phyloP scores from a whole-genome alignment of 2,113 vertebrate genomes.

The Pycnonotus jocosus region DNA sequence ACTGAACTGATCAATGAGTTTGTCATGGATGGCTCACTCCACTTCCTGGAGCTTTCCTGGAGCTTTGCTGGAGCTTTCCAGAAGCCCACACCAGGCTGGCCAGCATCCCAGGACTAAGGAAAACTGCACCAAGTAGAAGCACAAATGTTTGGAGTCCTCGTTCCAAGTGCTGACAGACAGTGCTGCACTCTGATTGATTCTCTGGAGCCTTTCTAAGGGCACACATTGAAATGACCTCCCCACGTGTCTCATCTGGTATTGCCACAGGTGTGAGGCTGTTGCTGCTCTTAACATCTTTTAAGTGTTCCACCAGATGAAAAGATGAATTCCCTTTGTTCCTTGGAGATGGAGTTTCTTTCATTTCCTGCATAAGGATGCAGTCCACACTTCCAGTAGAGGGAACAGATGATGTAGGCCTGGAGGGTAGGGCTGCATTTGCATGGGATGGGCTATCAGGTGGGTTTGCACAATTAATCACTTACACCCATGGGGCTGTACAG shows the following conservation, averaged over 20 bases:
- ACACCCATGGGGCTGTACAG: neutral
- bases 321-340: conserved; percentile 60
- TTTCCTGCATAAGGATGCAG: conserved; percentile 60
- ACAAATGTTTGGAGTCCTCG: neutral
- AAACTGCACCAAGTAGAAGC: neutral
- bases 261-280: conserved; percentile 53
- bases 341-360: conserved; percentile 34
- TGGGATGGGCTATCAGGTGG: neutral
- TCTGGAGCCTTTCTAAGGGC: conserved; percentile 15
- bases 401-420: conserved; percentile 48
- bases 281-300: conserved; percentile 53
- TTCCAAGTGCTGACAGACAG: neutral
- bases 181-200: neutral
- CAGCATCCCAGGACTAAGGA: neutral
- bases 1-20: neutral
- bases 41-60: neutral
- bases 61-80: neutral
- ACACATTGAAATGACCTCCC: conserved; percentile 30
- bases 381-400: conserved; percentile 9
- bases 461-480: neutral
- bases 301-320: conserved; percentile 54
- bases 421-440: conserved; percentile 12
- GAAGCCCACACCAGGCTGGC: neutral
- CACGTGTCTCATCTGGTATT: conserved; percentile 40
- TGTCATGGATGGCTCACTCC: neutral